Evolutionary conservation across 2,113 vertebrate species (phyloP).

Genomic region (Notothenia coriiceps): DNA sequence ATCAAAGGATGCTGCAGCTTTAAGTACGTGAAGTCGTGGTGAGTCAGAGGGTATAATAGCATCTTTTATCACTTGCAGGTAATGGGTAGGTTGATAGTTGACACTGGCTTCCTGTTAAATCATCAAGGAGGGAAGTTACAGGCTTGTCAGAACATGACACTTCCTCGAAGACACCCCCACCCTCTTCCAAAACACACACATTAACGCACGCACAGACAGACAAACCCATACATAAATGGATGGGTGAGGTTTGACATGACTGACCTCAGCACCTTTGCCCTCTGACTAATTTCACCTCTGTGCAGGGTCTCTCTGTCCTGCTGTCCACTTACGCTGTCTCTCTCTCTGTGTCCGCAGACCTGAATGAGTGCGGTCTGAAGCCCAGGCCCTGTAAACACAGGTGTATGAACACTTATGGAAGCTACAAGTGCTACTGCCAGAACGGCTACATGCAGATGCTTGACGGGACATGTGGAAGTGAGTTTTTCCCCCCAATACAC

Average conservation of each 20-base stretch:
- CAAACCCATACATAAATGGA: constrained; percentile 40
- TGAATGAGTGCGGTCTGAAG: constrained; percentile 97
- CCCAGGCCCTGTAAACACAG: constrained; percentile 96
- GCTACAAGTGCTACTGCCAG: constrained; percentile 98
- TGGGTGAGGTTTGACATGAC: constrained; percentile 42
- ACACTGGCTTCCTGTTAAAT: constrained; percentile 67
- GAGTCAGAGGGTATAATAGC: constrained; percentile 62
- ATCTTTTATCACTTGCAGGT: constrained; percentile 65
- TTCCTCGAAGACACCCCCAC: constrained; percentile 42
- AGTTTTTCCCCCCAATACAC: constrained; percentile 57
- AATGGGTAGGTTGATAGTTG: constrained; percentile 59
- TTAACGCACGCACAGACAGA: constrained; percentile 29
- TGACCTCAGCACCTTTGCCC: constrained; percentile 71
- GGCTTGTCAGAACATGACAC: constrained; percentile 73
- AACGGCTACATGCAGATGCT: constrained; percentile 95
- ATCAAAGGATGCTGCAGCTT: constrained; percentile 31
- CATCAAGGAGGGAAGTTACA: constrained; percentile 60
- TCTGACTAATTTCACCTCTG: constrained; percentile 50
- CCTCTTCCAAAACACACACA: constrained; percentile 33
- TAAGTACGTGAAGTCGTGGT: constrained; percentile 16
- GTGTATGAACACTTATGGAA: constrained; percentile 97
- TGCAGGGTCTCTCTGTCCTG: constrained; percentile 8
- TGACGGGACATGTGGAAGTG: constrained; percentile 96
- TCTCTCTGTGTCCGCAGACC: constrained; percentile 86
- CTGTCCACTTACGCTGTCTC: constrained; percentile 41